phyloP scores from a whole-genome alignment of 1,140 invertebrate genomes.

The Hyposmocoma kahamanoa region DNA sequence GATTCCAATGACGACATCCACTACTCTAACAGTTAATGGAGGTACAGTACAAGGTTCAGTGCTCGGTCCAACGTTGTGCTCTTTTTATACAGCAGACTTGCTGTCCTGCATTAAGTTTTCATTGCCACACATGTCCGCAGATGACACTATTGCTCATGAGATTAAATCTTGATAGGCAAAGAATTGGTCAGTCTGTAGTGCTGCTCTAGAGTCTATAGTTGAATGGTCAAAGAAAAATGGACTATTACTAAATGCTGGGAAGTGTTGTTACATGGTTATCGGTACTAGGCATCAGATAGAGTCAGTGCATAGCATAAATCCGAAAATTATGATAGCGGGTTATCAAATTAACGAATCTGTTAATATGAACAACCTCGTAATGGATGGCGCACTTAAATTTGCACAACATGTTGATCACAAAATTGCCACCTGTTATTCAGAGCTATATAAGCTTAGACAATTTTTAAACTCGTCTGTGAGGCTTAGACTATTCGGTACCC shows the following conservation, averaged over 20 bases:
- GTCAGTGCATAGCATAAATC: too few species aligned
- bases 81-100: neutral
- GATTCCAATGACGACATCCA: neutral
- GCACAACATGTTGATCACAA: neutral
- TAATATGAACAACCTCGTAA: too few species aligned
- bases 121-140: too few species aligned
- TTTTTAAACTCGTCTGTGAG: neutral
- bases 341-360: too few species aligned
- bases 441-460: neutral
- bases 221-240: neutral
- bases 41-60: neutral
- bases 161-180: neutral
- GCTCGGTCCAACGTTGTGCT: neutral
- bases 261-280: neutral
- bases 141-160: too few species aligned
- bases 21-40: neutral
- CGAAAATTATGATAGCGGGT: too few species aligned
- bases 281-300: neutral
- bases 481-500: neutral
- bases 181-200: neutral
- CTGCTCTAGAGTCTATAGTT: neutral
- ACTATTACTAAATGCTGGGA: neutral
- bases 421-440: neutral
- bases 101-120: too few species aligned
- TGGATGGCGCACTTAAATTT: neutral